A percentile compares a stretch with the other conserved stretches of the same genome.
Evolutionary conservation across 2,888 invertebrate species (phyloP).

Genomic region (Rutpela maculata): DNA sequence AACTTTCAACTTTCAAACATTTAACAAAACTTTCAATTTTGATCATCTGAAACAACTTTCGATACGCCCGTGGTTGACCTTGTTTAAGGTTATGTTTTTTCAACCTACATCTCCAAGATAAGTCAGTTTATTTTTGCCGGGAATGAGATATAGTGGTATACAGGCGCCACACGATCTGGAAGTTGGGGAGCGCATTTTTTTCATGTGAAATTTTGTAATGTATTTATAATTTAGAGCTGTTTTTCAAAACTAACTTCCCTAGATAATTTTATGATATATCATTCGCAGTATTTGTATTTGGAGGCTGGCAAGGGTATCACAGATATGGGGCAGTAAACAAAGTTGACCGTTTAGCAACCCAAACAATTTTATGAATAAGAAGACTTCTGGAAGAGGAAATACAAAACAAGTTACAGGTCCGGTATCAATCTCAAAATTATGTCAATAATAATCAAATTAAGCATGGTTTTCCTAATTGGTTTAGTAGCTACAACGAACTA

Average conservation of each 20-base stretch:
- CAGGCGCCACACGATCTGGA: constrained; percentile 69
- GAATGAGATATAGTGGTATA: constrained; percentile 70
- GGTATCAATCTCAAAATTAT: too few relatives aligned
- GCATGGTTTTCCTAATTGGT: too few relatives aligned
- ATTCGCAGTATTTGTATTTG: constrained; percentile 11
- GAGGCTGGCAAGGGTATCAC: neutral
- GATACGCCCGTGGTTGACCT: constrained; percentile 61
- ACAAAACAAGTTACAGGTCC: too few relatives aligned
- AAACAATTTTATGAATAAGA: neutral
- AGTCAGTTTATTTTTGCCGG: constrained; percentile 71
- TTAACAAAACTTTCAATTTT: neutral
- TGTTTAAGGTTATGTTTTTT: constrained; percentile 70
- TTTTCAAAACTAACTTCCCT: constrained; percentile 41
- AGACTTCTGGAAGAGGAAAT: too few relatives aligned
- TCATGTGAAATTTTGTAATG: constrained; percentile 54
- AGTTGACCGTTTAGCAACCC: neutral
- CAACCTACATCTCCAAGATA: constrained; percentile 70
- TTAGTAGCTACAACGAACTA: too few relatives aligned
- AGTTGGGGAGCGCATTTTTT: constrained; percentile 50
- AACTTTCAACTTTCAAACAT: too few relatives aligned
- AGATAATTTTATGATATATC: constrained; percentile 45
- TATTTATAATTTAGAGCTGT: constrained; percentile 56
- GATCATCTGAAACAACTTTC: neutral
- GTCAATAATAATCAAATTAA: too few relatives aligned
- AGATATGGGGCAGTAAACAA: neutral